Base-by-base conservation (phyloP, 2,888 invertebrate species). In the Stenchaetothrips biformis region DNA sequence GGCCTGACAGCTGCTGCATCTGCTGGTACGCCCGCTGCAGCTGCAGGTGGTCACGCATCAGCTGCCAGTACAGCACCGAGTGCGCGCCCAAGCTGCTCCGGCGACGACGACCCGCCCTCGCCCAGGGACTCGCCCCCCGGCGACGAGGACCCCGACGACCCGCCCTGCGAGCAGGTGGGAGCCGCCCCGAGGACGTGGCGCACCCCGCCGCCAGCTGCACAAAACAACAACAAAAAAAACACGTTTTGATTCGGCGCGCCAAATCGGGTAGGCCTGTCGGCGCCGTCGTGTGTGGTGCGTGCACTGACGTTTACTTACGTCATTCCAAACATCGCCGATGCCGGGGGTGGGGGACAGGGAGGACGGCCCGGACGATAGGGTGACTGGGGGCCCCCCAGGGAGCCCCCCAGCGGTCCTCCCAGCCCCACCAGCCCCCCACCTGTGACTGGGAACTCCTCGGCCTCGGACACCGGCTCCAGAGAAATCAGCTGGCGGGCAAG, bases 11-110 rank as follows among this genome's bases (percentile, higher is more conserved):
- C 67, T 82, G 81, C 62, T 82, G 80, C 62, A 83, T 81, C 79
- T 81, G 81, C 47, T 83, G 83, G 67, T 83, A 83, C 27, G 81
- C 81, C 21, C 83, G 81, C 81, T 84, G 83, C 27, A 84, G 81
- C 59, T 83, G 84, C 62, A 83, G 82, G 80, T 84, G 84, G 79
- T 84, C 84, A 78, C 83, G 83, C 37, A 83, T 82, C 27, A 84
- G 82, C 48, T 84, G 82, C 67, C 82, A 81, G 81, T 84, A 84
- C 79, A 84, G 81, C 21, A 74, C 67, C 21, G 67, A 21, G 67
- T 74, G 67, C 67, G 67, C 21, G 21, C 67, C 67, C 25, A 74
- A 74, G 67, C 67, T 74, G 67, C 21, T 74, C 67, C 21, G 25
- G 25, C 21, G n/a, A 67, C 21, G 67, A 25, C 25, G 67, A 74